phyloP scores from a whole-genome alignment of 2,113 vertebrate species.

The Ramphastos sulfuratus region DNA sequence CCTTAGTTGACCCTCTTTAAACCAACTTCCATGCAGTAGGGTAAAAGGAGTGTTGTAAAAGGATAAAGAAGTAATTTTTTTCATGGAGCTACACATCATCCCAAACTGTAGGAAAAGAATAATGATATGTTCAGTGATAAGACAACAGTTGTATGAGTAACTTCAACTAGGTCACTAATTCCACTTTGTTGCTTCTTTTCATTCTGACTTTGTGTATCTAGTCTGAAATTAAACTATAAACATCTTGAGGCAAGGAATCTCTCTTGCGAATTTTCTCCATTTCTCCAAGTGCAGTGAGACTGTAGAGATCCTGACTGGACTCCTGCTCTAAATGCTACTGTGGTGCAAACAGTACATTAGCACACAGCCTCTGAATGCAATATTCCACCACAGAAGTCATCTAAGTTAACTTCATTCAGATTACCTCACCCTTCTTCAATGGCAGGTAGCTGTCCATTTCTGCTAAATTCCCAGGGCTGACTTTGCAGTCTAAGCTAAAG shows the following conservation, averaged over 20 bases:
- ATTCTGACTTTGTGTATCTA: neutral
- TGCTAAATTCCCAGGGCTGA: neutral
- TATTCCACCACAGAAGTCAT: neutral
- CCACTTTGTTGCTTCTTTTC: neutral
- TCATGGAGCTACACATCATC: neutral
- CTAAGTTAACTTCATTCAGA: neutral
- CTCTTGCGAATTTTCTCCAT: neutral
- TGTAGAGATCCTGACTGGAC: neutral
- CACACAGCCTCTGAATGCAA: neutral
- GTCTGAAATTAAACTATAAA: neutral
- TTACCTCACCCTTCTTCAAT: neutral
- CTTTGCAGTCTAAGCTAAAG: neutral
- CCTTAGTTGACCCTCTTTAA: neutral
- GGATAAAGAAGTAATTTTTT: neutral
- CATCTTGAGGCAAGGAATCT: neutral
- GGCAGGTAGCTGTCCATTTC: neutral
- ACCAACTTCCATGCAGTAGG: neutral
- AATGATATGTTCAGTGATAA: neutral
- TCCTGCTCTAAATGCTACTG: neutral
- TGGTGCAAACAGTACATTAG: neutral
- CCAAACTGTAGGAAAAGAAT: neutral
- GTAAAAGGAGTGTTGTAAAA: neutral
- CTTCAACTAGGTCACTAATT: neutral
- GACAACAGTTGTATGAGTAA: neutral
- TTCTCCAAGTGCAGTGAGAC: neutral